Evolutionary conservation across 1,140 invertebrate genomes (phyloP), one percentile per base, ranked within the genome.

Genomic region (Drosophila carrolli): DNA sequence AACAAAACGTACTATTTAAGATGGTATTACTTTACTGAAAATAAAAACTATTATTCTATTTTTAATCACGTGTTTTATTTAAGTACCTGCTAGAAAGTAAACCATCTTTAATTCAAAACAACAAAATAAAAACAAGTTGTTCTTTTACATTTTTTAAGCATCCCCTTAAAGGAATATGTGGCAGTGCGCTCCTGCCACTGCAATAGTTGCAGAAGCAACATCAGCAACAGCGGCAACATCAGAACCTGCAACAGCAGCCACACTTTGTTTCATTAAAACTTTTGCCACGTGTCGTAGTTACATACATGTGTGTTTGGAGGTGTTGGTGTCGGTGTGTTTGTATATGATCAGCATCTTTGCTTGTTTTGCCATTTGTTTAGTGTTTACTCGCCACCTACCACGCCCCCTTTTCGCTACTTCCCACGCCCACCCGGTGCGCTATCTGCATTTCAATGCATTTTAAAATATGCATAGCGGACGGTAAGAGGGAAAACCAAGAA

Each of bases 251-350:
- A 56, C 50, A 37, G 44, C 65, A 56, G 60, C 76, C 76, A 68
- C 82, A 85, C 51, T 88, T 88, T 80, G 84, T 89, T 88, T 88
- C 83, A 88, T 89, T 88, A 89, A 88, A 88, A 88, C 83, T 88
- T 86, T 72, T 53, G 66, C 66, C 71, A 88, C 78, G 72, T 86
- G 72, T 82, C 78, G 56, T 67, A 43, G 72, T 66, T 56, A 44
- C 50, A 62, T 43, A 29, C 37, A 38, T 54, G 14, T 61, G 46
- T 41, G 35, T 47, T 23, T 77, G 47, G 27, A 35, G 9, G 23
- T 59, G 14, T 44, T 13, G 40, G 16, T 58, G 23, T 53, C n/a
- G 71, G 19, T 67, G 48, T 70, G 66, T 66, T 58, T 78, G 75
- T 72, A 59, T 79, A 68, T 75, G 82, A 77, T 73, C 63, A 75